phyloP scores from a whole-genome alignment of 2,797 vertebrate genomes.

The Diplodus puntazzo region DNA sequence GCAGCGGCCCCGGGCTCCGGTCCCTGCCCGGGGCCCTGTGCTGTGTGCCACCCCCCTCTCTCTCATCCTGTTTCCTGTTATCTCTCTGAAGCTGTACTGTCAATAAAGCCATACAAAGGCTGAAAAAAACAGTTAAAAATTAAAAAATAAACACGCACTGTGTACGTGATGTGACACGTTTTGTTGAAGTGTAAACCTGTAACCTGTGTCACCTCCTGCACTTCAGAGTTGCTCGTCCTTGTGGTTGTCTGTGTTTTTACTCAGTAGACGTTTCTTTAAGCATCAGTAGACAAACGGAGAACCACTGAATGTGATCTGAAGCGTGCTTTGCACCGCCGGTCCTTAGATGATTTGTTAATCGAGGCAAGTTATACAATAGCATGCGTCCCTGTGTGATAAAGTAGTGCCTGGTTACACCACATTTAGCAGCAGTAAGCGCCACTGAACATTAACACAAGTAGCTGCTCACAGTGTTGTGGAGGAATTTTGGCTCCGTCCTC shows the following conservation, averaged over 20 bases:
- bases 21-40: too few relatives aligned
- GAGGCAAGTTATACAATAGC: background rate
- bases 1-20: too few relatives aligned
- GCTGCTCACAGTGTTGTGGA: background rate
- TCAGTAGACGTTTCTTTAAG: background rate
- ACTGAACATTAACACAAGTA: background rate
- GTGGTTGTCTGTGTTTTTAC: background rate
- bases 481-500: background rate
- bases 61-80: too few relatives aligned
- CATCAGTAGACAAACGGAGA: background rate
- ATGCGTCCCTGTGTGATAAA: background rate
- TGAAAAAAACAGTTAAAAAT: too few relatives aligned
- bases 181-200: too few relatives aligned
- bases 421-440: conserved; percentile 5
- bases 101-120: too few relatives aligned
- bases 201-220: background rate
- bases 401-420: background rate
- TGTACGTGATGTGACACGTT: too few relatives aligned
- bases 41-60: too few relatives aligned
- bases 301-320: background rate
- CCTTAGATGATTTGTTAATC: background rate
- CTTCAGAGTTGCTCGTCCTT: background rate
- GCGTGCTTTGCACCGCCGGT: background rate
- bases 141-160: too few relatives aligned
- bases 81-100: too few relatives aligned